phyloP scores from a whole-genome alignment of 1,140 invertebrate species.

The Cyphomyrmex costatus region DNA sequence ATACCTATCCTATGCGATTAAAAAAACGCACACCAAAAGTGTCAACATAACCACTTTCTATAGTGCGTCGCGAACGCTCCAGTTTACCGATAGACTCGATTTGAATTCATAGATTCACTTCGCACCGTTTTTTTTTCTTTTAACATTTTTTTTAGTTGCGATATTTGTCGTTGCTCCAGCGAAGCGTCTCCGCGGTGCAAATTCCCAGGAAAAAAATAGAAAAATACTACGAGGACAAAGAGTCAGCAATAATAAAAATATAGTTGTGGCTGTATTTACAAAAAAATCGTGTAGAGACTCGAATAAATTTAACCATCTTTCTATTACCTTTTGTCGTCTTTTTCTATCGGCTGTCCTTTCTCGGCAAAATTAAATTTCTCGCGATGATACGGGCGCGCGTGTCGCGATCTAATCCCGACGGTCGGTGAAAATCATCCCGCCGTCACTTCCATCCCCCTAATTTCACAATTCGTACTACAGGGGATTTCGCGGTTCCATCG shows the following conservation, averaged over 20 bases:
- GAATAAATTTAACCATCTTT: neutral
- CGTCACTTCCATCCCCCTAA: constrained; percentile 34
- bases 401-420: constrained; percentile 37
- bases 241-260: constrained; percentile 40
- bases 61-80: constrained; percentile 19
- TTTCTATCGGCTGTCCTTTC: neutral
- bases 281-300: constrained; percentile 12
- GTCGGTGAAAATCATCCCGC: neutral
- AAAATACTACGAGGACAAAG: constrained; percentile 25
- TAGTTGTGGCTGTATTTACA: neutral
- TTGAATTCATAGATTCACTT: constrained; percentile 61
- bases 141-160: constrained; percentile 19
- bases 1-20: constrained; percentile 24
- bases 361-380: constrained; percentile 37
- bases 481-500: constrained; percentile 43
- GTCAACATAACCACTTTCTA: constrained; percentile 51
- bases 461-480: constrained; percentile 40
- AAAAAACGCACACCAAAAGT: constrained; percentile 50
- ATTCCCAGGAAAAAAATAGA: constrained; percentile 10
- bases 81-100: constrained; percentile 48
- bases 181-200: constrained; percentile 7
- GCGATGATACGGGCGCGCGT: neutral
- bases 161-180: constrained; percentile 53
- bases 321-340: neutral
- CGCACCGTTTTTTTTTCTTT: constrained; percentile 36